phyloP scores from a whole-genome alignment of 2,888 invertebrate species.

The Synanthedon vespiformis region DNA sequence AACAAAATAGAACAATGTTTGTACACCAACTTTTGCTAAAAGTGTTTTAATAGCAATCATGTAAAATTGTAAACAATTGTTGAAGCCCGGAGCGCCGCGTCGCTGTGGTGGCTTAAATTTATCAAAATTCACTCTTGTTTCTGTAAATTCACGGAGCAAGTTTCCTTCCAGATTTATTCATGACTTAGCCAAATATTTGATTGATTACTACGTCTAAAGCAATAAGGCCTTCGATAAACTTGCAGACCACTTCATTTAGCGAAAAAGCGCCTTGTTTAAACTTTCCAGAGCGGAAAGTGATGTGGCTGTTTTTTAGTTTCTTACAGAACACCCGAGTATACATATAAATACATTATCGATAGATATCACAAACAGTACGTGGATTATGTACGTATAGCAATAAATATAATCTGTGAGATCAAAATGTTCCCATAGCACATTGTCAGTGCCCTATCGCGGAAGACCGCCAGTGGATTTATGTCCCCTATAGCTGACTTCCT shows the following conservation, averaged over 20 bases:
- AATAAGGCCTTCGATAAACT: conserved; percentile 54
- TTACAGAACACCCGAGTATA: conserved; percentile 6
- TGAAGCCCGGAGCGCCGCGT: neutral
- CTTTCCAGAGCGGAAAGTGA: conserved; percentile 32
- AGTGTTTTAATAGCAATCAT: too few relatives aligned
- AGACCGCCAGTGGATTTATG: too few relatives aligned
- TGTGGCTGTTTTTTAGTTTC: conserved; percentile 33
- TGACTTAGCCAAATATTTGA: conserved; percentile 40
- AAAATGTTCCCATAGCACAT: too few relatives aligned
- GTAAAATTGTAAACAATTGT: neutral
- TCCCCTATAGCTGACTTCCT: too few relatives aligned
- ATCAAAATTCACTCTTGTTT: conserved; percentile 5
- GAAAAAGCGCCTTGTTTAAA: conserved; percentile 52
- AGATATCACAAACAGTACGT: neutral
- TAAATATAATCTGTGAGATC: too few relatives aligned
- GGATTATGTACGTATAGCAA: neutral
- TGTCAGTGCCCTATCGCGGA: too few relatives aligned
- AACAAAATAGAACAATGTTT: too few relatives aligned
- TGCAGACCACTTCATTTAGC: conserved; percentile 56
- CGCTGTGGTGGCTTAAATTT: neutral
- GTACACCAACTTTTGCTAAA: too few relatives aligned
- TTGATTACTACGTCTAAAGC: conserved; percentile 28
- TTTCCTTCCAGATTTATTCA: conserved; percentile 52
- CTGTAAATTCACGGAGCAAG: conserved; percentile 18
- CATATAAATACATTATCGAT: neutral